phyloP scores from a whole-genome alignment of 2,797 vertebrate genomes.

The Erethizon dorsatum region DNA sequence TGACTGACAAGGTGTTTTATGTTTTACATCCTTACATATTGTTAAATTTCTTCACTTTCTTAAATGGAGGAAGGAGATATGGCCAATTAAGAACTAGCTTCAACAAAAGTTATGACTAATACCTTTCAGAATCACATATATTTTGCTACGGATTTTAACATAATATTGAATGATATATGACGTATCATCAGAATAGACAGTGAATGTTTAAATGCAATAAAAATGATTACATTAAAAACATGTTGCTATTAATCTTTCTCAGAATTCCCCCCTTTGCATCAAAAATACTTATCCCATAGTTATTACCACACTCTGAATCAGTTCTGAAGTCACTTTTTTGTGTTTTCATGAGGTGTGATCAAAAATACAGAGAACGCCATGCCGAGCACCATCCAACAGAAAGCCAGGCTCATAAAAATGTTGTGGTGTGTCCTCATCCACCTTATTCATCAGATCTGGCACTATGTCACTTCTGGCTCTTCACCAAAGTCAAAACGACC shows the following conservation, averaged over 20 bases:
- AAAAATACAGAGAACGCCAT: background rate
- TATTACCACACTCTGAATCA: background rate
- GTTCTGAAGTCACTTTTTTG: background rate
- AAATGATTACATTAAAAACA: background rate
- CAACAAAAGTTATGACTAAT: background rate
- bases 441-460: background rate
- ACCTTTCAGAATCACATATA: background rate
- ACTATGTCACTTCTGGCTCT: background rate
- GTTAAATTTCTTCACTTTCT: background rate
- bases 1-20: background rate
- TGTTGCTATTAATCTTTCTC: background rate
- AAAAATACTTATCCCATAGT: background rate
- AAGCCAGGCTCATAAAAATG: background rate
- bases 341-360: background rate
- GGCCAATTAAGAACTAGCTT: background rate
- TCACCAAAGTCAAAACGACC: background rate
- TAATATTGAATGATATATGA: background rate
- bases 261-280: background rate
- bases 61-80: background rate
- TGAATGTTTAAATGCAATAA: background rate
- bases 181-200: background rate
- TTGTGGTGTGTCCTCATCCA: too few species aligned
- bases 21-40: background rate
- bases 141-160: background rate
- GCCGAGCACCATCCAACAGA: background rate